phyloP scores from a whole-genome alignment of 2,113 vertebrate species.

The Tragelaphus scriptus region DNA sequence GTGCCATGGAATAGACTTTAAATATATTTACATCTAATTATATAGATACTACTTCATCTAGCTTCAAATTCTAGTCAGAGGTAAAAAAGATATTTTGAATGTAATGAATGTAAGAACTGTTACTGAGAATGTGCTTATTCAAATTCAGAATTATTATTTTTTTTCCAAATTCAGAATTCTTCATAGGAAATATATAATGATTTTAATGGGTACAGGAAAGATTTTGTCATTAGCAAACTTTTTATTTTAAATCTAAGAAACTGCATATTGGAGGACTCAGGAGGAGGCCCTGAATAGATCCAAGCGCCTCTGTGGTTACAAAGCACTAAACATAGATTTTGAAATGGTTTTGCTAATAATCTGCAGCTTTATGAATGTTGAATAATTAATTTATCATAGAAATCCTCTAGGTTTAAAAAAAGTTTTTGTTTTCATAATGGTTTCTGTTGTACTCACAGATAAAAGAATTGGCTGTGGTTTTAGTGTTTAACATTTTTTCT shows the following conservation, averaged over 20 bases:
- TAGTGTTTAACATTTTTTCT: slow-evolving; percentile 3
- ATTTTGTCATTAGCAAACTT: background rate
- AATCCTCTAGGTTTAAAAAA: background rate
- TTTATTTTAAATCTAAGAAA: background rate
- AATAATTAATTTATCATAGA: slow-evolving; percentile 8
- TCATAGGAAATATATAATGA: background rate
- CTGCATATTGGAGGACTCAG: background rate
- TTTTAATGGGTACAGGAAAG: background rate
- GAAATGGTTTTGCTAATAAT: background rate
- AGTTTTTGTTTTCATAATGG: background rate
- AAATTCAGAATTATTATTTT: background rate
- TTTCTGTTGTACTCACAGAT: background rate
- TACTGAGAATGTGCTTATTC: background rate
- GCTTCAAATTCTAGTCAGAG: background rate
- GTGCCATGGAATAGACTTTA: background rate
- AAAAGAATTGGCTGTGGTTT: background rate
- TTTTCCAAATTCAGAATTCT: background rate
- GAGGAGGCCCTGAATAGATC: background rate
- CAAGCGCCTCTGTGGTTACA: background rate
- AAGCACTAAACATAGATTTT: background rate
- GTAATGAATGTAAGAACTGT: background rate
- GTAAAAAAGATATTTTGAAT: background rate
- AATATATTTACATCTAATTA: background rate
- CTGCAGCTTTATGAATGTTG: background rate
- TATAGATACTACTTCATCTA: background rate